Percentiles rank a stretch among this genome's conserved stretches.
These are phyloP conservation scores for Daphoenositta chrysoptera DNA, from an alignment of 2,113 vertebrate genomes.

Conservation along the genomic window DNA sequence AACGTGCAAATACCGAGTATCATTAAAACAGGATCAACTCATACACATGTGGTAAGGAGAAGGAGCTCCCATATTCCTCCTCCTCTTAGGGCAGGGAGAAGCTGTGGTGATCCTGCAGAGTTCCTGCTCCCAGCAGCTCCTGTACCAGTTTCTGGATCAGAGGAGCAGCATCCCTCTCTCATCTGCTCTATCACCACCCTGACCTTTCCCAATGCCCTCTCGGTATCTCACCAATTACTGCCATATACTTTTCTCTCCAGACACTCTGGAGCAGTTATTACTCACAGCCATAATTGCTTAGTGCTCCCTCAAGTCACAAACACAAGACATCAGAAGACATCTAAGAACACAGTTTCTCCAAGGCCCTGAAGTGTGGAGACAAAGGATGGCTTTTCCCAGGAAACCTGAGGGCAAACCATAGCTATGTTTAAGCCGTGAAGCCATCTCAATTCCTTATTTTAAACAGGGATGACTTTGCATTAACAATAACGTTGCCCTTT, in stretches of 20 bases:
- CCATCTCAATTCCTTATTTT: accelerated
- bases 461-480: background rate
- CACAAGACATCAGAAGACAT: background rate
- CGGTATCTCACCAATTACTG: background rate
- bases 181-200: background rate
- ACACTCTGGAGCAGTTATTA: background rate
- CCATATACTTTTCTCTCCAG: background rate
- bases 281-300: background rate
- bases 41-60: background rate
- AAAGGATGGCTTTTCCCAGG: background rate
- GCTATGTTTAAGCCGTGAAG: background rate
- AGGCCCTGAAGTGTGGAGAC: background rate
- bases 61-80: background rate
- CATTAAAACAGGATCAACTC: background rate
- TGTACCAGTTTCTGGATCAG: background rate
- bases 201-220: background rate
- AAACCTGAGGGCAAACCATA: background rate
- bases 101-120: background rate
- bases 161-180: background rate
- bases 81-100: background rate
- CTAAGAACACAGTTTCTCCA: background rate
- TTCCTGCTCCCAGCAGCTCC: background rate
- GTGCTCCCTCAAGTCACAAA: background rate
- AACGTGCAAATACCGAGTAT: background rate
- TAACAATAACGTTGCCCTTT: background rate